phyloP scores from a whole-genome alignment of 2,888 invertebrate genomes.

The Chirona hameri region DNA sequence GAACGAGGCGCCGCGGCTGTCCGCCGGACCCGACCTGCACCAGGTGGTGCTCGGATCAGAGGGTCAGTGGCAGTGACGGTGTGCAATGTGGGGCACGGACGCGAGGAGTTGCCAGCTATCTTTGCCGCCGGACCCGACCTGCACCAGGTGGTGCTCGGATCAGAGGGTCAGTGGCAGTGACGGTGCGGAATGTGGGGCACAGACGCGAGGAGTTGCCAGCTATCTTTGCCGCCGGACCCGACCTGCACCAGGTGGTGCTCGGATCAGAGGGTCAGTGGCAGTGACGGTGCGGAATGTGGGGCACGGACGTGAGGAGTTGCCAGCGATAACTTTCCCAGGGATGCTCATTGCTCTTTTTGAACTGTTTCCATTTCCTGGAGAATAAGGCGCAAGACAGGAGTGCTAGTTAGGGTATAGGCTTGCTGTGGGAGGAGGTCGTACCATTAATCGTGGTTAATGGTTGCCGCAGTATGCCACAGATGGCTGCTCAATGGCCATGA shows the following conservation, averaged over 20 bases:
- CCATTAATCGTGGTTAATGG: too few relatives aligned
- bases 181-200: not conserved
- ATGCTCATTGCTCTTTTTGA: too few relatives aligned
- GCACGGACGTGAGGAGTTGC: too few relatives aligned
- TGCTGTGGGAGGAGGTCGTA: too few relatives aligned
- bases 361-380: too few relatives aligned
- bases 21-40: constrained; percentile 94
- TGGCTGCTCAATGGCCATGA: too few relatives aligned
- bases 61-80: constrained; percentile 50
- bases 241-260: constrained; percentile 83
- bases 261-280: constrained; percentile 75
- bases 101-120: too few relatives aligned
- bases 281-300: not conserved
- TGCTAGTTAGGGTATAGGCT: too few relatives aligned
- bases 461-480: too few relatives aligned
- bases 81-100: not conserved
- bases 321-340: too few relatives aligned
- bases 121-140: constrained; percentile 96
- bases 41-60: constrained; percentile 88
- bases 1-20: constrained; percentile 78
- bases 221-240: constrained; percentile 95
- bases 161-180: constrained; percentile 63
- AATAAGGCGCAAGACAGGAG: too few relatives aligned
- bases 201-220: too few relatives aligned
- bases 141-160: constrained; percentile 83